Conservation (phyloP, 2,113 vertebrate genomes). For the Odontophorus gujanensis region DNA sequence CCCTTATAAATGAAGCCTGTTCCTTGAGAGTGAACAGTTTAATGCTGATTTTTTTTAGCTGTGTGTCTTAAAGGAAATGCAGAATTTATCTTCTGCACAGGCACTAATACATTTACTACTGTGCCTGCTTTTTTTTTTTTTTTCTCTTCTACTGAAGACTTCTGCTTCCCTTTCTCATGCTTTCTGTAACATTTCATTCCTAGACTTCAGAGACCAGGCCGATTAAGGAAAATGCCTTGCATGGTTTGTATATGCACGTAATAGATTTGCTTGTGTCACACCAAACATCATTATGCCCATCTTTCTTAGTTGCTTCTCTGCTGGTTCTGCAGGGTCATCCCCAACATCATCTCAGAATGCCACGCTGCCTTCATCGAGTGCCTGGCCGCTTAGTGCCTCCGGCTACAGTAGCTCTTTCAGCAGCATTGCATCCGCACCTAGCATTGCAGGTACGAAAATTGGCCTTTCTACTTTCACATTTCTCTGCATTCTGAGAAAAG, state of each 20-base stretch:
- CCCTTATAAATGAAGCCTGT: not conserved
- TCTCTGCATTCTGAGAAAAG: conserved; percentile 41
- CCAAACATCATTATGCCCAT: conserved; percentile 54
- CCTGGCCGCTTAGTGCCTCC: conserved; percentile 89
- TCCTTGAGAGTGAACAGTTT: not conserved
- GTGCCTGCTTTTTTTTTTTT: conserved; percentile 39
- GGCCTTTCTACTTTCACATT: conserved; percentile 58
- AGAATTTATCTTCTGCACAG: conserved; percentile 5
- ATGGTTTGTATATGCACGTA: conserved; percentile 13
- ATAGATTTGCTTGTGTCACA: conserved; percentile 48
- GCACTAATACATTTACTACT: not conserved
- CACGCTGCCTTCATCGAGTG: conserved; percentile 89
- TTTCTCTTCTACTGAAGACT: not conserved
- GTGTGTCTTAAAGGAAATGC: not conserved
- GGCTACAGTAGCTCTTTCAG: conserved; percentile 85
- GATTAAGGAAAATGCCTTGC: not conserved
- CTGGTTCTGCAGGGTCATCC: conserved; percentile 86
- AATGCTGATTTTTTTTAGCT: not conserved
- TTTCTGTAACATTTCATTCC: conserved; percentile 61
- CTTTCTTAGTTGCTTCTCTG: conserved; percentile 73
- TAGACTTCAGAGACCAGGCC: not conserved
- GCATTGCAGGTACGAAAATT: conserved; percentile 81
- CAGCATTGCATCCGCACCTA: conserved; percentile 82
- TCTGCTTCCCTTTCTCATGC: conserved; percentile 19
- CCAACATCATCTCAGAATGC: conserved; percentile 89